Conservation (phyloP, 2,113 vertebrate genomes). For the Patagioenas fasciata region DNA sequence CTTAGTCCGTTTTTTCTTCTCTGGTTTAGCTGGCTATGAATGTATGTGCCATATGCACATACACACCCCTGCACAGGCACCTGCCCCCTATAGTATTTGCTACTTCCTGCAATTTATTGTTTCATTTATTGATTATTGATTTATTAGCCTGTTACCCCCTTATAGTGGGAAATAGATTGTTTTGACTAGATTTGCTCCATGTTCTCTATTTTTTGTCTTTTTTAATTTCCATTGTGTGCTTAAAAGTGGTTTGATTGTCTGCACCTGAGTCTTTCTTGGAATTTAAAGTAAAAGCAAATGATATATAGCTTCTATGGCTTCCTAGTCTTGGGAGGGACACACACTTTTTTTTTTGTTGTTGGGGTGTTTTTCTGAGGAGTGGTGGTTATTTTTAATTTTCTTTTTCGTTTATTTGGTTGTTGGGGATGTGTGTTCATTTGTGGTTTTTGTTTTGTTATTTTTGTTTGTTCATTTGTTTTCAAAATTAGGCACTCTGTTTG, state of each 20-base stretch:
- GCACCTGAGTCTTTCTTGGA: not conserved
- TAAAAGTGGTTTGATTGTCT: not conserved
- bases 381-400: too few relatives aligned
- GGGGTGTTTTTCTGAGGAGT: too few relatives aligned
- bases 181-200: not conserved
- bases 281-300: not conserved
- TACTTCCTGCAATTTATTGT: not conserved
- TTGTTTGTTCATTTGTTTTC: not conserved
- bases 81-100: not conserved
- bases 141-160: not conserved
- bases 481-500: not conserved
- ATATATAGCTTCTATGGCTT: not conserved
- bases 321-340: not conserved
- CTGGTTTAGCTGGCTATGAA: not conserved
- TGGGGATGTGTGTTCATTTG: too few relatives aligned
- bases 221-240: not conserved
- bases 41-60: not conserved
- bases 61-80: not conserved
- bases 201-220: not conserved
- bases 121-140: not conserved
- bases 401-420: too few relatives aligned
- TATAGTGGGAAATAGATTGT: not conserved
- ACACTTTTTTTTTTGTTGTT: too few relatives aligned
- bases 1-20: not conserved
- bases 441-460: too few relatives aligned